Conservation (phyloP, 2,797 vertebrate genomes). For the Linurgus olivaceus region DNA sequence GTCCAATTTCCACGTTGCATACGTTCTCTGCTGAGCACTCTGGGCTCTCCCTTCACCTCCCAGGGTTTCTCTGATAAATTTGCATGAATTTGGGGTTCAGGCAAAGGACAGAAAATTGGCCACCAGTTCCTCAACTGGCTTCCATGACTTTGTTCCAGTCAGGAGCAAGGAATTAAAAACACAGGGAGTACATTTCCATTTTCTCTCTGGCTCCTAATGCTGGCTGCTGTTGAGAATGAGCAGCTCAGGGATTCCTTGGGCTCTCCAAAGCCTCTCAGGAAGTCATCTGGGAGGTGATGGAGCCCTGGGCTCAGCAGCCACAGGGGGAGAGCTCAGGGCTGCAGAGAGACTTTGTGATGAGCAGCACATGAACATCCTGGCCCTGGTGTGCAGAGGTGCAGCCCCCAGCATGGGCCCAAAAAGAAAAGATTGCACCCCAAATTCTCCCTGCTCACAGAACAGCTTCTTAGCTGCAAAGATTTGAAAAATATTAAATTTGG, state of each 20-base stretch:
- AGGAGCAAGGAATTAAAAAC: not conserved
- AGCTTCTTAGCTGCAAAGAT: not conserved
- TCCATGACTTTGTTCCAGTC: not conserved
- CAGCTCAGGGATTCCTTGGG: not conserved
- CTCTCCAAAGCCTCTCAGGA: not conserved
- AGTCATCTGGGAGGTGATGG: not conserved
- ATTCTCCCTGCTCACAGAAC: not conserved
- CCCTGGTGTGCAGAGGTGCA: not conserved
- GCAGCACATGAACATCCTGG: not conserved
- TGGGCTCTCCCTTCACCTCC: not conserved
- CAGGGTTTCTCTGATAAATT: not conserved
- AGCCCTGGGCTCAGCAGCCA: not conserved
- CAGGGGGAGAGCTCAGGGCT: not conserved
- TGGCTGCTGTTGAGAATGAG: not conserved
- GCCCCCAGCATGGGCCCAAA: not conserved
- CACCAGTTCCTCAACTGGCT: not conserved
- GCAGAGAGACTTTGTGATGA: not conserved
- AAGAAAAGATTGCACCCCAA: not conserved
- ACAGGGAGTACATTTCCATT: not conserved
- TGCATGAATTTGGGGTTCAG: not conserved
- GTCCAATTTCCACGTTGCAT: not conserved
- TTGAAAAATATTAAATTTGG: not conserved
- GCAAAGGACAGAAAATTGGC: not conserved
- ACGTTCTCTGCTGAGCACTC: not conserved
- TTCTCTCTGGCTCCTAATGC: not conserved